Evolutionary conservation across 2,888 invertebrate species (phyloP).

Genomic region (Luperina nickerlii): DNA sequence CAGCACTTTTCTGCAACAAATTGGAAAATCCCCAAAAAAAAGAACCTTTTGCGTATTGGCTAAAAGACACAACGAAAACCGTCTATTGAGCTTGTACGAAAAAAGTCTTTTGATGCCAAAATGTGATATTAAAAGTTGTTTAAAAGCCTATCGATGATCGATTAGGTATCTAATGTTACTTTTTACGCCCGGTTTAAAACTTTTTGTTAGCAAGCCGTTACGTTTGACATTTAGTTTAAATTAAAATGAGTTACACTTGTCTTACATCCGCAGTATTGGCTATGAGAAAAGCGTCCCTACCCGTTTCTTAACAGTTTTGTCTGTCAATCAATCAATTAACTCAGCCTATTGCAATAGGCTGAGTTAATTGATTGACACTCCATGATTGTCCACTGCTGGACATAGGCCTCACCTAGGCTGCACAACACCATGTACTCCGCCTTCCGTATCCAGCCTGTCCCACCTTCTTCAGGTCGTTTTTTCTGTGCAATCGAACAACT

Average conservation of each 20-base stretch:
- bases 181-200: neutral
- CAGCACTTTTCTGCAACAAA: conserved; percentile 1
- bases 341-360: neutral
- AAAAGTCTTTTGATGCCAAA: conserved; percentile 26
- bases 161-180: conserved; percentile 20
- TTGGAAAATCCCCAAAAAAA: conserved; percentile 3
- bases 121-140: conserved; percentile 19
- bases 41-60: neutral
- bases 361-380: too few species aligned
- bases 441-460: too few species aligned
- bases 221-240: conserved; percentile 5
- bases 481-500: too few species aligned
- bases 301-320: neutral
- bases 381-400: neutral
- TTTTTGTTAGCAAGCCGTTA: conserved; percentile 9
- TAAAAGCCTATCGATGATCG: conserved; percentile 22
- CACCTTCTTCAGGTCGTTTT: too few species aligned
- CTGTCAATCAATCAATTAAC: neutral
- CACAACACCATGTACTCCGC: too few species aligned
- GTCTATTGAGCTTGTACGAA: conserved; percentile 12
- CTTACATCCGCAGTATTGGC: neutral
- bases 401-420: neutral
- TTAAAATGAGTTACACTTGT: neutral
- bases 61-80: neutral
- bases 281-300: neutral